Percentiles rank a stretch among this genome's conserved stretches.
Conservation (phyloP, 2,113 vertebrate genomes). For the Pionites leucogaster region DNA sequence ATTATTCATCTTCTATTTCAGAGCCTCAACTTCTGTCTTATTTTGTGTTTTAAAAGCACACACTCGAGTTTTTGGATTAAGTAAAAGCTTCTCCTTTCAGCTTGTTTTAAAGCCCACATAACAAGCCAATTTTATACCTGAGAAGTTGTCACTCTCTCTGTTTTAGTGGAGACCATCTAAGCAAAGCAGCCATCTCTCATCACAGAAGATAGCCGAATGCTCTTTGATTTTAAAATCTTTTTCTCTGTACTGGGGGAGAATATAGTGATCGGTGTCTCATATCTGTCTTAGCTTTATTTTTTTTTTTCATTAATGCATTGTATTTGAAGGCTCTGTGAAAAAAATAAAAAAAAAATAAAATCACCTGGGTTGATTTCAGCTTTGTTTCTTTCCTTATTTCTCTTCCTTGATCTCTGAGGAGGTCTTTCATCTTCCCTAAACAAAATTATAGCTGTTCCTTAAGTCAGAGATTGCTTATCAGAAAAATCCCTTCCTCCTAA, state of each 20-base stretch:
- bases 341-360: background rate
- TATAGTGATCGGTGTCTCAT: background rate
- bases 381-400: slow-evolving; percentile 21
- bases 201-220: background rate
- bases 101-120: slow-evolving; percentile 38
- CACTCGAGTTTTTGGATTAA: slow-evolving; percentile 33
- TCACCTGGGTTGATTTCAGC: slow-evolving; percentile 44
- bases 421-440: slow-evolving; percentile 64
- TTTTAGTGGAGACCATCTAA: slow-evolving; percentile 23
- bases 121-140: slow-evolving; percentile 27
- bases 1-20: slow-evolving; percentile 45
- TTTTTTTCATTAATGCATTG: background rate
- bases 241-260: background rate
- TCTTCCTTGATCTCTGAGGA: slow-evolving; percentile 67
- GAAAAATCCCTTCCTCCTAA: slow-evolving; percentile 28
- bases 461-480: slow-evolving; percentile 65
- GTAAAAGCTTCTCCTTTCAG: slow-evolving; percentile 1
- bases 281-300: background rate
- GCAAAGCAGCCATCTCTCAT: slow-evolving; percentile 3
- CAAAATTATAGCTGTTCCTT: slow-evolving; percentile 55
- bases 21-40: slow-evolving; percentile 23
- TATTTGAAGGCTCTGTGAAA: slow-evolving; percentile 10
- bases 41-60: slow-evolving; percentile 26
- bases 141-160: background rate
- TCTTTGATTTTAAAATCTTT: slow-evolving; percentile 18